Evolutionary conservation across 1,140 invertebrate species (phyloP).

Genomic region (Carcinoscorpius rotundicauda): DNA sequence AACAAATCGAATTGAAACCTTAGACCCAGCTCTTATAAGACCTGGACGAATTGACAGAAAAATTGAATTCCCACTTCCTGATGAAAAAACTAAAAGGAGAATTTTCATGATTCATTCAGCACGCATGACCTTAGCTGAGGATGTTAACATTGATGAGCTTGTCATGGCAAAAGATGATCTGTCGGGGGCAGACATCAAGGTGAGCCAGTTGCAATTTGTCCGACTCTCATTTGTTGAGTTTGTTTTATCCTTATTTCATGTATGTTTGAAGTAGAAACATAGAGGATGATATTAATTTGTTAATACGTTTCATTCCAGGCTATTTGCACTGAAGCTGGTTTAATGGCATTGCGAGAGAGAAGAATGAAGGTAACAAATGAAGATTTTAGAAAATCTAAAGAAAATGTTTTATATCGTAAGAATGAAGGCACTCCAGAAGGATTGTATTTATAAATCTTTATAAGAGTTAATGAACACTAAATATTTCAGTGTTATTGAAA

Average conservation of each 20-base stretch:
- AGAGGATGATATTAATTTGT: no score
- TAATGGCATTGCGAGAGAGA: conserved; percentile 92
- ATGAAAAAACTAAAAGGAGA: conserved; percentile 96
- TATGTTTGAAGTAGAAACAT: no score
- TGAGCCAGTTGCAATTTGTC: conserved; percentile 23
- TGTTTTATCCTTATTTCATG: no score
- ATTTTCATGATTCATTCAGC: conserved; percentile 99
- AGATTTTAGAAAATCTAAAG: conserved; percentile 98
- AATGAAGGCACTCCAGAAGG: conserved; percentile 99
- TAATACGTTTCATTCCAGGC: conserved; percentile 47
- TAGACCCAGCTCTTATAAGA: conserved; percentile 96
- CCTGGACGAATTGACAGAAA: conserved; percentile 98
- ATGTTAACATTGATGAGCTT: conserved; percentile 95
- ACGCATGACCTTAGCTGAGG: conserved; percentile 91
- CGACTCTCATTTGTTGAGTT: no score
- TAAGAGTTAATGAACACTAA: no score
- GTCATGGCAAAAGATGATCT: conserved; percentile 99
- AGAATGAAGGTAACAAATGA: conserved; percentile 99
- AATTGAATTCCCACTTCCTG: conserved; percentile 98
- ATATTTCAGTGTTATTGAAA: no score
- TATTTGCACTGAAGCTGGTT: conserved; percentile 98
- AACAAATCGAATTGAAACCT: conserved; percentile 97
- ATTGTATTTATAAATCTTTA: conserved; percentile 69
- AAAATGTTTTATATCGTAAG: conserved; percentile 97
- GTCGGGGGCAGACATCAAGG: conserved; percentile 81